A percentile compares a stretch with the other conserved stretches of the same genome.
Evolutionary conservation across 2,797 vertebrate species (phyloP).

Genomic region (Cichlasoma orientale): DNA sequence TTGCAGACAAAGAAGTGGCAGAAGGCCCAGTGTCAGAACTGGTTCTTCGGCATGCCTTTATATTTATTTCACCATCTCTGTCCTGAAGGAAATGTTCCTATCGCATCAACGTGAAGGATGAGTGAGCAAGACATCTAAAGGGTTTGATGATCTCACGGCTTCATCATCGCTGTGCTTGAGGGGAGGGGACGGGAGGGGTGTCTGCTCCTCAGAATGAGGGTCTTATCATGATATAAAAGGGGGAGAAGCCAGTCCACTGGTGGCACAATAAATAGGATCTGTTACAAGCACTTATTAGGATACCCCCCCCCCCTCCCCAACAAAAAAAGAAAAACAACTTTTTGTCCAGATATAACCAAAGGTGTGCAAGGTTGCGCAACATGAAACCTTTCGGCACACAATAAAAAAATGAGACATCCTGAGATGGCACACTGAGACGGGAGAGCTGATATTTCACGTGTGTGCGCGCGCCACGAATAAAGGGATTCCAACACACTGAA

Average conservation of each 20-base stretch:
- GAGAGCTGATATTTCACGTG: background rate
- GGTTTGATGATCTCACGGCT: conserved; percentile 40
- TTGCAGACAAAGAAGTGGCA: conserved; percentile 22
- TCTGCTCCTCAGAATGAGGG: background rate
- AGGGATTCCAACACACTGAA: background rate
- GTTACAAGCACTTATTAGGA: background rate
- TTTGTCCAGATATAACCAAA: conserved; percentile 1
- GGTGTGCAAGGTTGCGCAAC: conserved; percentile 11
- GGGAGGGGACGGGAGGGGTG: background rate
- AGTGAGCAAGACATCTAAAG: conserved; percentile 22
- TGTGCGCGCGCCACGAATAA: background rate
- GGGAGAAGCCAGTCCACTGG: background rate
- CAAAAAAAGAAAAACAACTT: background rate
- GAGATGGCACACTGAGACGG: conserved; percentile 14
- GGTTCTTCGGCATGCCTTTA: conserved; percentile 68
- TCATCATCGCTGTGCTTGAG: conserved; percentile 36
- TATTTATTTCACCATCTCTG: conserved; percentile 10
- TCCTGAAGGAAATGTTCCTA: conserved; percentile 24
- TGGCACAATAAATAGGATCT: background rate
- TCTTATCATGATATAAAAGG: conserved; percentile 17
- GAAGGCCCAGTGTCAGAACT: conserved; percentile 39
- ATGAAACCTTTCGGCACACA: conserved; percentile 4
- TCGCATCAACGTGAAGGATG: conserved; percentile 20
- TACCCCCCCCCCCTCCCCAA: background rate
- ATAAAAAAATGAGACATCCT: background rate